Percentiles rank a stretch among this genome's conserved stretches.
Conservation (phyloP, 2,888 invertebrate species). For the Xestia xanthographa region DNA sequence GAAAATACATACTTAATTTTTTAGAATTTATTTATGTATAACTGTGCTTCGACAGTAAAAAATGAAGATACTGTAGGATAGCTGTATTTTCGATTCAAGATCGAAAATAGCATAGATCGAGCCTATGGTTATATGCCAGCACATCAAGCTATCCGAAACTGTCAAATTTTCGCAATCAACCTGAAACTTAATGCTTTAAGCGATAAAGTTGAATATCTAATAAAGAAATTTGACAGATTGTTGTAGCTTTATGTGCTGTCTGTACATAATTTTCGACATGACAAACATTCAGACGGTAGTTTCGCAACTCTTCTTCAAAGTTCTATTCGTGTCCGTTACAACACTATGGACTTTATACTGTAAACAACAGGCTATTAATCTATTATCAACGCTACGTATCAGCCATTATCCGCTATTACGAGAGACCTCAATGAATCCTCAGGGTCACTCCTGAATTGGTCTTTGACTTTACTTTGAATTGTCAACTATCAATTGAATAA, state of each 20-base stretch:
- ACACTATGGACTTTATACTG: conserved; percentile 29
- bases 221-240: too few species aligned
- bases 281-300: conserved; percentile 10
- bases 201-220: too few species aligned
- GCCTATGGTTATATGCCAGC: neutral
- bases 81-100: neutral
- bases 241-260: too few species aligned
- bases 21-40: neutral
- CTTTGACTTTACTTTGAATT: conserved; percentile 31
- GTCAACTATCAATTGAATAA: conserved; percentile 24
- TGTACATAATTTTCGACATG: neutral
- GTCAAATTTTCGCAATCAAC: too few species aligned
- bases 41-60: neutral
- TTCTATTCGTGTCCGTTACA: conserved; percentile 20
- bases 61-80: too few species aligned
- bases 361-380: conserved; percentile 42
- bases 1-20: neutral
- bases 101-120: too few species aligned
- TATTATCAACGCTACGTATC: conserved; percentile 32
- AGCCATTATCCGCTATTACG: conserved; percentile 37
- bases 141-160: too few species aligned
- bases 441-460: conserved; percentile 40
- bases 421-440: conserved; percentile 26
- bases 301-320: conserved; percentile 36
- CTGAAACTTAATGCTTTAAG: too few species aligned